Base-by-base conservation (phyloP, 37 sponge, comb jelly and placozoan species). In the Hexactinellida sp. region DNA sequence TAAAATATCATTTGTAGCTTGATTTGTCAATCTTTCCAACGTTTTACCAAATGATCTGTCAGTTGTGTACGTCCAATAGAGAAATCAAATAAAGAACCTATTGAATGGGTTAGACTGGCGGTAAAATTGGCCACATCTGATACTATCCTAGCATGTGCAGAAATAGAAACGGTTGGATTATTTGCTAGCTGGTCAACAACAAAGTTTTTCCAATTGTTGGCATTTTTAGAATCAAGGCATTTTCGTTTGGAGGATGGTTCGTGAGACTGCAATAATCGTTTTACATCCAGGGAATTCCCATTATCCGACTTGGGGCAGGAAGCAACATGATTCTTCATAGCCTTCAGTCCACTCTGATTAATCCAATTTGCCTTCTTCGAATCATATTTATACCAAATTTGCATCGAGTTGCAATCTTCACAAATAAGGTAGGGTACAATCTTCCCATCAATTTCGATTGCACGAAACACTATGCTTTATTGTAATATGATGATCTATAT, bases 321-420 rank as follows among this genome's bases (percentile, higher is more conserved):
- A 25, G 34, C 13, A 32, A 63, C 5, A 63, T 63, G 76, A 25
- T 63, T 63, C 25, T 63, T 63, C 76, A 32, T 63, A 32, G 76
- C 76, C 21, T 63, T n/a, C 3, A 63, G 21, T 3, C 76, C 3
- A n/a, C n/a, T n/a, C n/a, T n/a, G n/a, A 63, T 63, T 63, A 63
- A 7, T 28, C 76, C 76, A 63, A 63, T 3, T 21, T 63, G 34
- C 34, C 34, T 63, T 63, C 32, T 28, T 63, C 5, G 76, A n/a
- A 63, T 63, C 76, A 63, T 63, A 63, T 63, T 63, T 63, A n/a
- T n/a, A 63, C 76, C 76, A 32, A 32, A 63, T 3, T 63, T 63
- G 34, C 5, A 63, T 28, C 25, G 76, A 63, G 3, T 63, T 28
- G 34, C 76, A 63, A 63, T 7, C 30, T 63, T 63, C 76, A 63